Percentiles rank a stretch among this genome's conserved stretches.
Evolutionary conservation across 2,113 vertebrate species (phyloP).

Genomic region (Riparia riparia): DNA sequence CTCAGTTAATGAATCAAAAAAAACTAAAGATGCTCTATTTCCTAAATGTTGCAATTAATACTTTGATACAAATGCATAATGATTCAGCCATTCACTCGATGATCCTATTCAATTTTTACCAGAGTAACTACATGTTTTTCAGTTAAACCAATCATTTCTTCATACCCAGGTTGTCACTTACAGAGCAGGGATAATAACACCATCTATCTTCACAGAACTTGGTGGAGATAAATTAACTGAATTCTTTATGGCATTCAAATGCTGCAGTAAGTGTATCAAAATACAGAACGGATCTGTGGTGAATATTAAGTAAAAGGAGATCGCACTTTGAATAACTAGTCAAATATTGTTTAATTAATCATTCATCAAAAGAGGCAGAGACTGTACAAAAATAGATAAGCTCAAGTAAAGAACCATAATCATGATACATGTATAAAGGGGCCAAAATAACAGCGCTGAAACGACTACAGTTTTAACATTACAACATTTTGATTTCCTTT

Average conservation of each 20-base stretch:
- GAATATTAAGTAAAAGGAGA: neutral
- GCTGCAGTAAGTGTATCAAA: neutral
- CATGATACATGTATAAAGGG: neutral
- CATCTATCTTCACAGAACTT: neutral
- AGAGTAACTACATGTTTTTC: neutral
- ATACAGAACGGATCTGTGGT: neutral
- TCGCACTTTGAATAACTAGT: neutral
- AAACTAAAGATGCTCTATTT: neutral
- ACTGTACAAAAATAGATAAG: neutral
- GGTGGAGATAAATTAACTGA: neutral
- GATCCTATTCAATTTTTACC: neutral
- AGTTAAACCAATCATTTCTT: neutral
- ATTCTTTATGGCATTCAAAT: neutral
- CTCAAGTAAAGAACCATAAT: neutral
- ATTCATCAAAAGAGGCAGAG: neutral
- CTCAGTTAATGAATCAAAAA: neutral
- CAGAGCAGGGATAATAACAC: neutral
- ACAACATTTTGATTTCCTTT: neutral
- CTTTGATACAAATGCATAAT: neutral
- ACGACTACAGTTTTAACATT: neutral
- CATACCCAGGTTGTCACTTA: neutral
- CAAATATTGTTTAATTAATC: conserved; percentile 5
- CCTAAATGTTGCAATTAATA: neutral
- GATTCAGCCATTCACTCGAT: neutral
- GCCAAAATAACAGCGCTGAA: neutral